These are phyloP conservation scores for Uria lomvia DNA, from an alignment of 2,113 vertebrate species.

Conservation along the genomic window DNA sequence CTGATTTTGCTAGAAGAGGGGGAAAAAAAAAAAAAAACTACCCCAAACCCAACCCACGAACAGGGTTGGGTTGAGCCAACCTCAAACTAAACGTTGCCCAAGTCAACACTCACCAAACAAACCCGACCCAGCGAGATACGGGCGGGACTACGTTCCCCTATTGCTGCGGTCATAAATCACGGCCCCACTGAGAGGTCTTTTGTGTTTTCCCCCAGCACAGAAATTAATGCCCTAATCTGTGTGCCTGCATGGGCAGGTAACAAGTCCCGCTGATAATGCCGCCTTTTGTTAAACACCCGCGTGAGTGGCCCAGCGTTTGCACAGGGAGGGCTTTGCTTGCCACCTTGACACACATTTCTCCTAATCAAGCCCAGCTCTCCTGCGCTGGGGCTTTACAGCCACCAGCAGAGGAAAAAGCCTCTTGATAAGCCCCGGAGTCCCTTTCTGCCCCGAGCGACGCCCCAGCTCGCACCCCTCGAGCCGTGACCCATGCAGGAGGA, in stretches of 20 bases:
- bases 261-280: background rate
- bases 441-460: background rate
- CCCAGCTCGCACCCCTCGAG: fast-evolving
- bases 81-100: background rate
- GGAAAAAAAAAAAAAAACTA: background rate
- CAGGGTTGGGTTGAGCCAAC: background rate
- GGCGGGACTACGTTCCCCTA: background rate
- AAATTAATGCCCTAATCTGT: background rate
- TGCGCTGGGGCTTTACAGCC: background rate
- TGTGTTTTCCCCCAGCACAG: background rate
- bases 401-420: background rate
- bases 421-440: background rate
- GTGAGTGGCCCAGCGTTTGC: background rate
- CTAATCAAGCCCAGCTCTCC: background rate
- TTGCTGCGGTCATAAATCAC: background rate
- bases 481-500: background rate
- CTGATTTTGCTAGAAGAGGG: background rate
- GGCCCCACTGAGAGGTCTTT: background rate
- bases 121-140: fast-evolving
- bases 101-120: background rate
- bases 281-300: background rate
- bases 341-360: background rate
- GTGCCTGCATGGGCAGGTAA: background rate
- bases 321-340: background rate
- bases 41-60: background rate